Evolutionary conservation across 2,888 invertebrate genomes (phyloP).

Genomic region (Agrochola macilenta): DNA sequence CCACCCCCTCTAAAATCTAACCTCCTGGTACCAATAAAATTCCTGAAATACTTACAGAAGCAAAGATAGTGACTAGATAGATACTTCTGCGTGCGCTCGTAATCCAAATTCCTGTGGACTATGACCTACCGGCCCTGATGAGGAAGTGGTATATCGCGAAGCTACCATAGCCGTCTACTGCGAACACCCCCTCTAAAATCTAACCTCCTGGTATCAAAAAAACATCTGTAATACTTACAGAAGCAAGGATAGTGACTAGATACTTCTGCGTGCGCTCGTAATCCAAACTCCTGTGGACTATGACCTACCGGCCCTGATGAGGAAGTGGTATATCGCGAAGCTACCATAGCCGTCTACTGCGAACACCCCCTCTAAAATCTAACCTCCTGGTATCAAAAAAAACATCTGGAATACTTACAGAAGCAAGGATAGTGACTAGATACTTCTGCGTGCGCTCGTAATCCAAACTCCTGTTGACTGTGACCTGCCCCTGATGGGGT

Average conservation of each 20-base stretch:
- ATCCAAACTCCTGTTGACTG: constrained; percentile 96
- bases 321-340: no score
- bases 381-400: no score
- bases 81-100: no score
- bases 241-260: no score
- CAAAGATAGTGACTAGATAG: no score
- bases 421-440: constrained; percentile 96
- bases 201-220: not conserved
- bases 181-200: constrained; percentile 62
- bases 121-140: constrained; percentile 71
- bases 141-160: constrained; percentile 95
- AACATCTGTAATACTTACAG: constrained; percentile 90
- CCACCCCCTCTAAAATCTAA: no score
- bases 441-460: constrained; percentile 97
- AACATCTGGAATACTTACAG: constrained; percentile 71
- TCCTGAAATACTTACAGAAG: no score
- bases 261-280: no score
- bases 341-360: no score
- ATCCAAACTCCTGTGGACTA: constrained; percentile 94
- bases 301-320: constrained; percentile 91
- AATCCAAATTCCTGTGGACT: no score
- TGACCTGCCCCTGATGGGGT: constrained; percentile 97
- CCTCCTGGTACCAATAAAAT: no score
- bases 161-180: constrained; percentile 94
- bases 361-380: no score